phyloP scores from a whole-genome alignment of 2,888 invertebrate species.

The Lacanobia wlatinum region DNA sequence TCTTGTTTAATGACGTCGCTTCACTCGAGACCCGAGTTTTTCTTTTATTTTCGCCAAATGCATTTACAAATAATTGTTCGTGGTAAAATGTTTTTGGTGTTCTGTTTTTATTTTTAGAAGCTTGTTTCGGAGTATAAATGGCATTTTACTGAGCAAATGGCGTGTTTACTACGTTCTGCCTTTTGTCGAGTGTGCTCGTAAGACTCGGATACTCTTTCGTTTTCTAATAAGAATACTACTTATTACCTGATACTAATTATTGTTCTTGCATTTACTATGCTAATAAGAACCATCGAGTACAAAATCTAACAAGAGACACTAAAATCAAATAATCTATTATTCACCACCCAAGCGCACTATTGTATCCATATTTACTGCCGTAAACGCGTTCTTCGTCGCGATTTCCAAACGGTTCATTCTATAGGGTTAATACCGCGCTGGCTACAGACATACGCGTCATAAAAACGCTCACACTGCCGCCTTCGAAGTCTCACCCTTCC shows the following conservation, averaged over 20 bases:
- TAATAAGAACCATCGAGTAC: neutral
- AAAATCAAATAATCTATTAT: conserved; percentile 32
- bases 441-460: conserved; percentile 63
- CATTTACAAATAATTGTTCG: conserved; percentile 68
- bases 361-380: conserved; percentile 44
- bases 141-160: conserved; percentile 34
- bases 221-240: conserved; percentile 1
- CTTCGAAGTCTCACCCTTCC: conserved; percentile 52
- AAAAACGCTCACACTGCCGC: conserved; percentile 63
- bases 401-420: conserved; percentile 53
- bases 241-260: neutral
- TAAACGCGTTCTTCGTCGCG: conserved; percentile 41
- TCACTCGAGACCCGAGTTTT: conserved; percentile 82
- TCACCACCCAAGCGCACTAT: conserved; percentile 26
- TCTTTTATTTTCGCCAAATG: conserved; percentile 72
- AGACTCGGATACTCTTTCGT: neutral
- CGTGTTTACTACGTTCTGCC: conserved; percentile 25
- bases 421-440: conserved; percentile 57
- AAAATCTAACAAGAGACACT: conserved; percentile 12
- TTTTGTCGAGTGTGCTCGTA: conserved; percentile 17
- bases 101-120: conserved; percentile 45
- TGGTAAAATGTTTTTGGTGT: conserved; percentile 58
- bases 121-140: conserved; percentile 45
- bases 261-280: neutral
- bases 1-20: conserved; percentile 87